phyloP scores from a whole-genome alignment of 92 coral and sea anemone species.

The Porites cylindrica region DNA sequence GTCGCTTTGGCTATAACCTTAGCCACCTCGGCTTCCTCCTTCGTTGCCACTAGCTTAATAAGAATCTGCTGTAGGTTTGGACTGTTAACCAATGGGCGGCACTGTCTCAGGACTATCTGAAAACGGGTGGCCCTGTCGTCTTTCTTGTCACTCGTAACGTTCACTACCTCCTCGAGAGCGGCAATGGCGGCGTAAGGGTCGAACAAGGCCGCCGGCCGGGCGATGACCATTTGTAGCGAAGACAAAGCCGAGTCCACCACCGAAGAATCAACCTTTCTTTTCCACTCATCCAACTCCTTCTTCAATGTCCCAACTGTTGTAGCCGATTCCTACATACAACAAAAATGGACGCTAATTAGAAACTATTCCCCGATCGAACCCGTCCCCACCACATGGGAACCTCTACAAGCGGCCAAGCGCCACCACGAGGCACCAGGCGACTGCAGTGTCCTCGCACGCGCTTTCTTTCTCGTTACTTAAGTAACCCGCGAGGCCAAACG shows the following conservation, averaged over 20 bases:
- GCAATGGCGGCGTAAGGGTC: constrained; percentile 25
- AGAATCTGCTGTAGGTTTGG: constrained; percentile 28
- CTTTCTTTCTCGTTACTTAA: too few species aligned
- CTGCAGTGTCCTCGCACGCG: too few species aligned
- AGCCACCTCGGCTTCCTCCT: constrained; percentile 39
- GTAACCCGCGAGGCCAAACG: too few species aligned
- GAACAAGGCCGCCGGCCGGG: constrained; percentile 27
- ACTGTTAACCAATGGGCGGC: constrained; percentile 20
- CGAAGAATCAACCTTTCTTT: neutral
- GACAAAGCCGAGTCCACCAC: too few species aligned
- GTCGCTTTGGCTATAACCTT: constrained; percentile 17
- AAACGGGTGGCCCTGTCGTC: constrained; percentile 12
- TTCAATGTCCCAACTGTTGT: constrained; percentile 7
- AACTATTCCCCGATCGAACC: too few species aligned
- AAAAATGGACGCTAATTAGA: neutral
- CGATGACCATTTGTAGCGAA: constrained; percentile 6
- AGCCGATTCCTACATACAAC: neutral
- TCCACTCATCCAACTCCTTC: constrained; percentile 12
- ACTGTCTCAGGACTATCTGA: constrained; percentile 24
- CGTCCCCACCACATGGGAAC: too few species aligned
- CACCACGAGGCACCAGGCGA: too few species aligned
- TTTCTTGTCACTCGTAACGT: constrained; percentile 5
- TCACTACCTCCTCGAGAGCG: constrained; percentile 16
- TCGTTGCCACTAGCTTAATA: constrained; percentile 6
- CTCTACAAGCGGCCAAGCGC: too few species aligned